Base-by-base conservation (phyloP, 1,140 invertebrate genomes). In the Pararge aegeria region DNA sequence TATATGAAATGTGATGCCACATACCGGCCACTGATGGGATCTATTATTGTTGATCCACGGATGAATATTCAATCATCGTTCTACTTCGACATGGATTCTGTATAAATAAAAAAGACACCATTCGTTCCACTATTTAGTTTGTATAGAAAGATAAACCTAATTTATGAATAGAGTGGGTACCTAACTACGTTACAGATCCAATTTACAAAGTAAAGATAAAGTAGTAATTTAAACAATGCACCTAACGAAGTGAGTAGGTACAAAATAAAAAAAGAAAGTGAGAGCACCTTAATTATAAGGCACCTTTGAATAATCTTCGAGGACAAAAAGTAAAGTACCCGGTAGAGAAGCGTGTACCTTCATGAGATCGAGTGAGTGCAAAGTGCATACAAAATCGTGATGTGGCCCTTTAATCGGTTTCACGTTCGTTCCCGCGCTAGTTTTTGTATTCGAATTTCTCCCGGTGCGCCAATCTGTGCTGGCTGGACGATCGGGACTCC, bases 321-420 rank as follows among this genome's bases (percentile, higher is more conserved):
- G 74, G 74, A 78, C 71, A 76, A 73, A 83, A 77, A 72, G 73
- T 70, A 78, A 34, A 80, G 73, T 72, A 73, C 75, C 71, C 65
- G 61, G 65, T 76, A 70, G 67, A 78, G 68, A 70, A 73, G 70
- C 65, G 72, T 66, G 68, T 77, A 60, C 67, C 66, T 70, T 76
- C 70, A 75, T 72, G 68, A 78, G 71, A 84, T 83, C 77, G 60
- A 88, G 80, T 79, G 79, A 88, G 82, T 87, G 84, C 87, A 89
- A 87, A 89, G 87, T 87, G 87, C 87, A 87, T 87, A 89, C 87
- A 87, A 81, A 87, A 87, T 89, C 87, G 87, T 89, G 87, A 89
- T 89, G 87, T 78, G 83, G 83, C 76, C 80, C 85, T 89, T 89
- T 89, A 89, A 88, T 89, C 87, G 87, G 75, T 88, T 87, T 79